phyloP scores from a whole-genome alignment of 1,140 invertebrate species.

The Adoxophyes honmai region DNA sequence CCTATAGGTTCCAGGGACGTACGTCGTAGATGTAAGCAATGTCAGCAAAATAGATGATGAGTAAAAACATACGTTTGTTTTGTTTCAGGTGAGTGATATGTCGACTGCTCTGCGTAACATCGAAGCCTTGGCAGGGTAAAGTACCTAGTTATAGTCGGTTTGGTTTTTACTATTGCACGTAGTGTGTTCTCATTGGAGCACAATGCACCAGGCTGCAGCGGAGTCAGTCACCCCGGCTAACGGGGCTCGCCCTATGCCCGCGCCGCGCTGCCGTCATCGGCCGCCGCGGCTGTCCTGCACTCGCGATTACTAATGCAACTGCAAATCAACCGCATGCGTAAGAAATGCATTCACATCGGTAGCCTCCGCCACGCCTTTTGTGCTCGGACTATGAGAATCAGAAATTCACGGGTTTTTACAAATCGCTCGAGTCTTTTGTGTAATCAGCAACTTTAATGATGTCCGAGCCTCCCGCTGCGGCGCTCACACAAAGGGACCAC shows the following conservation, averaged over 20 bases:
- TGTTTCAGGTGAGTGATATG: conserved; percentile 54
- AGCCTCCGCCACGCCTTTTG: conserved; percentile 27
- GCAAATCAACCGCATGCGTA: conserved; percentile 48
- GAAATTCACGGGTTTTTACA: conserved; percentile 15
- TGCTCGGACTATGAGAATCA: conserved; percentile 15
- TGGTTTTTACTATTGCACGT: conserved; percentile 60
- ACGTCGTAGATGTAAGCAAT: not conserved
- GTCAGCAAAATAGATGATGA: not conserved
- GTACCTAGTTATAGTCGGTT: conserved; percentile 32
- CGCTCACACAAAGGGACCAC: conserved; percentile 29
- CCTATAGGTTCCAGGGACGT: not conserved
- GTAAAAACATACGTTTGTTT: conserved; percentile 1
- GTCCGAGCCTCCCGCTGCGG: conserved; percentile 41
- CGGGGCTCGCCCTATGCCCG: conserved; percentile 68
- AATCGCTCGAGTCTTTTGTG: conserved; percentile 13
- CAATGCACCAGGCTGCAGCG: conserved; percentile 73
- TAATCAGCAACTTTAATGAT: conserved; percentile 37
- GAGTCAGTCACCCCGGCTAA: conserved; percentile 73
- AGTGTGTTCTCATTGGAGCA: conserved; percentile 73
- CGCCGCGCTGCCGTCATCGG: conserved; percentile 57
- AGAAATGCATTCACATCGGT: conserved; percentile 33
- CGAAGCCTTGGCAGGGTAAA: conserved; percentile 37
- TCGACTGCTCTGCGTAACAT: not conserved
- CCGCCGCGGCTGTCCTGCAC: conserved; percentile 63
- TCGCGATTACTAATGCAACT: conserved; percentile 63